Evolutionary conservation across 2,888 invertebrate species (phyloP).

Genomic region (Elgonia sp.): DNA sequence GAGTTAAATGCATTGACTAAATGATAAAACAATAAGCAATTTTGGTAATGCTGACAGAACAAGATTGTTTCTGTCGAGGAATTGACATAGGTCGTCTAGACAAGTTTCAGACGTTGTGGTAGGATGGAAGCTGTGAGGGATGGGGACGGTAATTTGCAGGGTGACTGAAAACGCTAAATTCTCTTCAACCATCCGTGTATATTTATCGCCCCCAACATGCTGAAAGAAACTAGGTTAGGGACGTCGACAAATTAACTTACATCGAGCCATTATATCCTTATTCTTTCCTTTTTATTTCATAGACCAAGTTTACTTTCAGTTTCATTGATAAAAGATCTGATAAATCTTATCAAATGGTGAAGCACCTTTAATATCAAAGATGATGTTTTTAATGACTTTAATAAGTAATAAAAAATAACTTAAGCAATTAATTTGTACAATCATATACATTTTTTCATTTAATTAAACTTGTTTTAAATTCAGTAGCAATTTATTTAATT

Average conservation of each 20-base stretch:
- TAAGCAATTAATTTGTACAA: no score
- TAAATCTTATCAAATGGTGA: not conserved
- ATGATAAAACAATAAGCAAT: not conserved
- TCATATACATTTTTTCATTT: no score
- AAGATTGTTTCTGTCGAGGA: conserved; percentile 25
- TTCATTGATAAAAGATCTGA: conserved; percentile 22
- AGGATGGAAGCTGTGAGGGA: conserved; percentile 53
- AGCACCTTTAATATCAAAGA: not conserved
- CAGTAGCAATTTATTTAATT: no score
- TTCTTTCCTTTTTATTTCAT: conserved; percentile 8
- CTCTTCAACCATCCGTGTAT: conserved; percentile 39
- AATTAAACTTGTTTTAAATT: no score
- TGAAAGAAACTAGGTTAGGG: conserved; percentile 80
- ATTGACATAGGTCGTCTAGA: conserved; percentile 75
- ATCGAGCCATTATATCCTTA: conserved; percentile 51
- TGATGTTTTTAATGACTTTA: no score
- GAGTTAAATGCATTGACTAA: no score
- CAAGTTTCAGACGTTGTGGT: conserved; percentile 76
- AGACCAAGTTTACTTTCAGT: conserved; percentile 1
- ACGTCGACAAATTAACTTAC: conserved; percentile 80
- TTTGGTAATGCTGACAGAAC: conserved; percentile 23
- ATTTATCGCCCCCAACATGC: conserved; percentile 54
- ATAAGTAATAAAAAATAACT: no score
- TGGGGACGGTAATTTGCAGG: conserved; percentile 57
- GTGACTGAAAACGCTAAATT: conserved; percentile 61